A percentile compares a stretch with the other conserved stretches of the same genome.
phyloP scores from a whole-genome alignment of 1,140 invertebrate genomes.

The Ptiloglossa arizonensis region DNA sequence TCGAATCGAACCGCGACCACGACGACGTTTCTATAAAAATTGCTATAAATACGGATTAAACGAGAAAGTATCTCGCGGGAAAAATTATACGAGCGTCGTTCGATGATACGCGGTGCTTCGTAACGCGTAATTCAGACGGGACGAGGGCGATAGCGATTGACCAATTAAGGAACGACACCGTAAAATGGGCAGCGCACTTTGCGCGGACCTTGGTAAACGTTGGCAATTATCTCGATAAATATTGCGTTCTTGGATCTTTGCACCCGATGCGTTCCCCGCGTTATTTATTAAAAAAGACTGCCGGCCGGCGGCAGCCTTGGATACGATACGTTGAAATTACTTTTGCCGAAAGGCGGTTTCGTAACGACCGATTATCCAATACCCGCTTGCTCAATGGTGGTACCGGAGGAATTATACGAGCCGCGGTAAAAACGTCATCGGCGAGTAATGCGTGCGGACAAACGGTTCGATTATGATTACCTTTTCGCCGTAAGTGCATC shows the following conservation, averaged over 20 bases:
- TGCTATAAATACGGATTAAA: too few species aligned
- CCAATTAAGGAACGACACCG: conserved; percentile 6
- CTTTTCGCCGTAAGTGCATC: conserved; percentile 67
- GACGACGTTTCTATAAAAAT: too few species aligned
- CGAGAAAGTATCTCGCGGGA: too few species aligned
- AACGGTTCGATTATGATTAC: conserved; percentile 67
- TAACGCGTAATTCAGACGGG: background rate
- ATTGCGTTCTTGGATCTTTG: background rate
- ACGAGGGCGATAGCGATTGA: background rate
- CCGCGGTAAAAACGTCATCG: conserved; percentile 29
- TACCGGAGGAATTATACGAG: conserved; percentile 6
- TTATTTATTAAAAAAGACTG: conserved; percentile 19
- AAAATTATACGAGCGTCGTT: too few species aligned
- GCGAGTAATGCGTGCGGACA: conserved; percentile 49
- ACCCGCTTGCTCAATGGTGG: conserved; percentile 19
- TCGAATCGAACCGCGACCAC: too few species aligned
- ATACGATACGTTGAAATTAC: conserved; percentile 31
- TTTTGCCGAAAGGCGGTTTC: conserved; percentile 24
- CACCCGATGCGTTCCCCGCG: background rate
- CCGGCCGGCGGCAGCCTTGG: background rate
- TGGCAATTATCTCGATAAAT: conserved; percentile 19
- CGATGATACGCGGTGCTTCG: background rate
- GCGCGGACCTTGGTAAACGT: background rate
- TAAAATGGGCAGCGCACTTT: background rate
- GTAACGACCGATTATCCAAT: conserved; percentile 39